Evolutionary conservation across 2,888 invertebrate genomes (phyloP), one percentile per base, ranked within the genome.

Genomic region (Oligia latruncula): DNA sequence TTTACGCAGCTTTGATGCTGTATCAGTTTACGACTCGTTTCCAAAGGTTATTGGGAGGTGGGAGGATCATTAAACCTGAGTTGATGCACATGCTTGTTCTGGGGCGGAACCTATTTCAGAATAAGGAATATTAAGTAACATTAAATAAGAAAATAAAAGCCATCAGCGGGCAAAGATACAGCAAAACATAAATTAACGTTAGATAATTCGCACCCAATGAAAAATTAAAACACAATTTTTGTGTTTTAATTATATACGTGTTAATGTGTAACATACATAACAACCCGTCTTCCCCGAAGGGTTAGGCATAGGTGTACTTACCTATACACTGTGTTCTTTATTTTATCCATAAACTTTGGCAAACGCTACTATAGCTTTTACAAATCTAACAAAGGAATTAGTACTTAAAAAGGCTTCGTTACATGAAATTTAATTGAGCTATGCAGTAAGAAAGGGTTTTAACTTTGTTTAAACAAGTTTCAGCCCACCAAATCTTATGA

Each of bases 21-120:
- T 91, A 91, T 93, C 90, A 84, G 89, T 92, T 94, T 93, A 93
- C 93, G 90, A 91, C 87, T 87, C 87, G 82, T 91, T 91, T 88
- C 83, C 83, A 89, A 90, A 91, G 86, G 88, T 88, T 89, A 91
- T 91, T 91, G 87, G 88, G 87, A 87, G 85, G 81, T 92, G 89
- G 89, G 89, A 84, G 81, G 81, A 88, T 88, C 84, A 88, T 89
- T 88, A 88, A 88, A 84, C 73, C 70, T 35, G 65, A 70, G 67
- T 43, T 78, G 66, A 65, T 81, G 83, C 76, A 86, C 71, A 67
- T 76, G 72, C 62, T 72, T 58, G 49, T 20, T 46, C 58, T 5
- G 29, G 58, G 46, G 80, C 29, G n/a, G 46, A 49, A 70, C 29
- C 40, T 64, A 81, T 77, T 70, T 74, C 40, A 68, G 74, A 68